These are phyloP conservation scores for Chironomus tepperi DNA, from an alignment of 1,140 invertebrate species.

Conservation along the genomic window DNA sequence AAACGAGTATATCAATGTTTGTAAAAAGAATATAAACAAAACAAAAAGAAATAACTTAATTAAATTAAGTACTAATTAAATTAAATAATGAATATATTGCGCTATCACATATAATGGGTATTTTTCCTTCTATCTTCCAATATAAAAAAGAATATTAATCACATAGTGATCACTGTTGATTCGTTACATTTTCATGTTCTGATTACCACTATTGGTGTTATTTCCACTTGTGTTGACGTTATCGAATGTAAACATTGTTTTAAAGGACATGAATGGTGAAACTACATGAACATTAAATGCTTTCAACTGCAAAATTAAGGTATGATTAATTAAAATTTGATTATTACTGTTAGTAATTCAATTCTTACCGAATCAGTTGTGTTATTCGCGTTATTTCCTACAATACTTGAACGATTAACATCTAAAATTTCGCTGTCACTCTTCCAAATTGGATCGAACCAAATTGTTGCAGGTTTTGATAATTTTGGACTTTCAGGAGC, in stretches of 20 bases:
- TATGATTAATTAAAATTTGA: too few species aligned
- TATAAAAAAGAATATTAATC: too few species aligned
- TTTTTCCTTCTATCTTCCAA: too few species aligned
- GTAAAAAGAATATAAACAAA: too few species aligned
- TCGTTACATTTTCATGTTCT: too few species aligned
- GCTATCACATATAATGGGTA: too few species aligned
- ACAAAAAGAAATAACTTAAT: too few species aligned
- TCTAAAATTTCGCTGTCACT: neutral
- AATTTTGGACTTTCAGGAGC: neutral
- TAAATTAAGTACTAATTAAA: too few species aligned
- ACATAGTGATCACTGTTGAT: too few species aligned
- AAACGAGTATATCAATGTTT: too few species aligned
- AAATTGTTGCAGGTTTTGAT: neutral
- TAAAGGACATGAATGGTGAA: conserved; percentile 11
- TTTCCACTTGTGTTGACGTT: neutral
- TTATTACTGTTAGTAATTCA: too few species aligned
- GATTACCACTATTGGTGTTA: neutral
- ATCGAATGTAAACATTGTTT: conserved; percentile 19
- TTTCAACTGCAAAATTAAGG: neutral
- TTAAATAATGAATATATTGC: too few species aligned
- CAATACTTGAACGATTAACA: neutral
- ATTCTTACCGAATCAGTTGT: neutral
- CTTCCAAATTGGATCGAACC: conserved; percentile 16
- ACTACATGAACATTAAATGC: conserved; percentile 4
- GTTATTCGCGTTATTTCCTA: neutral